Evolutionary conservation across 1,140 invertebrate species (phyloP), one percentile per base, ranked within the genome.

Genomic region (Macrocentrus cingulum): DNA sequence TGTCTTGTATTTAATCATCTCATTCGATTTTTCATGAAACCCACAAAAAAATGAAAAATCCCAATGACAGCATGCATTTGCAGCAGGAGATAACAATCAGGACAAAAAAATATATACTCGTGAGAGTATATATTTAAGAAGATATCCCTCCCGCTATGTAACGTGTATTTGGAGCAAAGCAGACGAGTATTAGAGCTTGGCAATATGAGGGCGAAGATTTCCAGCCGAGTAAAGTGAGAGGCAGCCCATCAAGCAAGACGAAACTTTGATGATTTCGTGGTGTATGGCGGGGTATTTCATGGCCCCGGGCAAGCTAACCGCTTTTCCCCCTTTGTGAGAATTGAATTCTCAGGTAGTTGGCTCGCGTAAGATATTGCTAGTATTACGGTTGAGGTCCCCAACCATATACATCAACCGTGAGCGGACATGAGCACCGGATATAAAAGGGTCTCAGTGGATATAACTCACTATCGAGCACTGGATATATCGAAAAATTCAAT

Each of bases 271-370:
- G 19, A 37, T 53, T 37, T 13, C 7, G 4, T 59, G 39, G 25
- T 44, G 29, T 48, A 41, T 29, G 20, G 15, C 39, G 39, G 51
- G 6, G 13, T 51, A 51, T 51, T 51, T 51, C 13, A 51, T 51
- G 37, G 49, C 49, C 32, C 13, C 29, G 8, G 32, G 49, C 16
- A 9, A 46, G 44, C 18, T 59, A 52, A 59, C 51, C 19, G 56
- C 56, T 45, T 52, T 44, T 45, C 16, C 32, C 49, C 36, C 34
- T 53, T 51, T 52, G 20, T 52, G 50, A 48, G 48, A 61, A 61
- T 59, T 60, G 48, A 64, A 63, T 63, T 66, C 57, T 58, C 56
- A 45, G 48, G 8, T 39, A 53, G 51, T 64, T 66, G 36, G 50
- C 11, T 19, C 7, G 5, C 13, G 50, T 52, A 52, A 52, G 37